Evolutionary conservation across 2,797 vertebrate species (phyloP), one percentile per base, ranked within the genome.

Genomic region (Hippoglossus hippoglossus): DNA sequence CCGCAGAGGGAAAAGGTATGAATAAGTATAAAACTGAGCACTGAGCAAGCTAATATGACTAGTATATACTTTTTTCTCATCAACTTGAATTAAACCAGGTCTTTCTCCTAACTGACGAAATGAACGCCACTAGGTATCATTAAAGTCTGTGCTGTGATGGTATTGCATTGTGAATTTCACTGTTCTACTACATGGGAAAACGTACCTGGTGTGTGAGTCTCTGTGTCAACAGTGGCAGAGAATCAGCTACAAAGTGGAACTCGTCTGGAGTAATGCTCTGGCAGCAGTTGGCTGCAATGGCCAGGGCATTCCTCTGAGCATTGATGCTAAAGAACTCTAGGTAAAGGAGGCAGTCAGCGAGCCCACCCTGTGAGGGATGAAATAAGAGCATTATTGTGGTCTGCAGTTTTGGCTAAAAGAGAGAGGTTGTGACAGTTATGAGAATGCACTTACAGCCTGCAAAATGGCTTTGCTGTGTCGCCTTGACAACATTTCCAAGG

Each of bases 271-370:
- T 99, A 85, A 99, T 99, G 85, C 98, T 99, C 95, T 99, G 98
- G 90, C 98, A 99, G 94, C 98, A 99, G 93, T 99, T 99, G 77
- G 98, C 98, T 80, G 98, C 98, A 36, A 99, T 99, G 85, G 98
- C 98, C 90, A 99, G 90, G 7, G 98, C 98, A 57, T 99, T 99
- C 93, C 98, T 96, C 94, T 99, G 98, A 87, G 98, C 98, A 77
- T 99, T 99, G 92, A 99, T 99, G 93, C 98, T 99, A 91, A 99
- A 99, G 94, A 99, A 99, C 85, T 99, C 98, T 81, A 99, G 94
- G 91, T 99, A 99, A 36, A 99, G 94, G 90, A 99, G 95, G 87
- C 98, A 99, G 92, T 97, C 96, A 41, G 98, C 98, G 71, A 99
- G 94, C 71, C 98, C 98, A 86, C 98, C 96, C 98, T 93, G 73